Evolutionary conservation across 1,140 invertebrate genomes (phyloP).

Genomic region (Vanessa tameamea): DNA sequence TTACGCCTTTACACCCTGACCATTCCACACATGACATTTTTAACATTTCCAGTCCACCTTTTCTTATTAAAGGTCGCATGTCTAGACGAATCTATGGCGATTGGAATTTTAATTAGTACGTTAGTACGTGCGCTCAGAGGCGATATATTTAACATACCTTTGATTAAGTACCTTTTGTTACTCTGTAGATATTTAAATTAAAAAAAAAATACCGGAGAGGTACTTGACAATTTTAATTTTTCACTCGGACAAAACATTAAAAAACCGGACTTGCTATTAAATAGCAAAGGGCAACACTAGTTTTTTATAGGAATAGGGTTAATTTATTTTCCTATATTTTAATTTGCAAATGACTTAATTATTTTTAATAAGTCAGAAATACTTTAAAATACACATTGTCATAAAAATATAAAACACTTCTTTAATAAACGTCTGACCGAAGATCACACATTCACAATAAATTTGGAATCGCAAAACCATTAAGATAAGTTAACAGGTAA

Average conservation of each 20-base stretch:
- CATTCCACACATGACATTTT: constrained; percentile 2
- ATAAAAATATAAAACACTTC: too few species aligned
- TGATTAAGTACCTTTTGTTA: neutral
- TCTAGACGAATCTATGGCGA: constrained; percentile 29
- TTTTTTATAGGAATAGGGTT: too few species aligned
- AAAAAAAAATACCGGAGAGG: too few species aligned
- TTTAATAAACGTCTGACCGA: neutral
- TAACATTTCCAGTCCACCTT: constrained; percentile 22
- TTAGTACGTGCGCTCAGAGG: neutral
- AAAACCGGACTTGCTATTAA: too few species aligned
- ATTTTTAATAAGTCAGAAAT: too few species aligned
- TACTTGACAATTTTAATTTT: too few species aligned
- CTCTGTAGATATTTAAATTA: too few species aligned
- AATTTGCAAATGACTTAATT: too few species aligned
- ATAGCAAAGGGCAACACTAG: too few species aligned
- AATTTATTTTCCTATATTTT: too few species aligned
- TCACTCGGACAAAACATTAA: too few species aligned
- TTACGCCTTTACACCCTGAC: neutral
- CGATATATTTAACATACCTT: constrained; percentile 4
- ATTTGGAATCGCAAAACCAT: constrained; percentile 6
- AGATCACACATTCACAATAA: neutral
- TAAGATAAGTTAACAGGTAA: constrained; percentile 26
- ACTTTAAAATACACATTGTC: too few species aligned
- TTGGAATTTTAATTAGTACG: constrained; percentile 35
- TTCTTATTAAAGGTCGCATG: constrained; percentile 26